Percentiles rank a stretch among this genome's conserved stretches.
Conservation (phyloP, 2,797 vertebrate genomes). For the Crenuchus spilurus region DNA sequence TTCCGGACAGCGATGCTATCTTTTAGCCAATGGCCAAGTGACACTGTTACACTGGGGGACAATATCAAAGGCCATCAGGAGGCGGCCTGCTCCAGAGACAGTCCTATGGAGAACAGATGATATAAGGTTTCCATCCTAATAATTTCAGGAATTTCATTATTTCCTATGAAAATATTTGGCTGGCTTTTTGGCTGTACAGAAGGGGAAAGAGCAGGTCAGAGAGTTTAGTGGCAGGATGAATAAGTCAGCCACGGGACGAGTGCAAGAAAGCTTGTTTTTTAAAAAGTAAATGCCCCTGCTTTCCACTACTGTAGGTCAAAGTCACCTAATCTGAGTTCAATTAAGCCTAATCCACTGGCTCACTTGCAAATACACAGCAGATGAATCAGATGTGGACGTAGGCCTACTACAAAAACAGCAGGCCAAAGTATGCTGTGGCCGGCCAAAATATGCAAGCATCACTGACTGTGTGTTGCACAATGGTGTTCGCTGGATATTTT, state of each 20-base stretch:
- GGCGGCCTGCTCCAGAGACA: constrained; percentile 44
- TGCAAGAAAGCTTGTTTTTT: constrained; percentile 43
- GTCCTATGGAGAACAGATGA: constrained; percentile 64
- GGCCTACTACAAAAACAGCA: constrained; percentile 47
- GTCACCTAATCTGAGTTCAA: constrained; percentile 60
- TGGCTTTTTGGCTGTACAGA: constrained; percentile 61
- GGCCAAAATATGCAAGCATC: constrained; percentile 46
- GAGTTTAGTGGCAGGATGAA: constrained; percentile 45
- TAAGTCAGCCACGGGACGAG: constrained; percentile 38
- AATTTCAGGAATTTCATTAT: constrained; percentile 82
- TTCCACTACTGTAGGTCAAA: constrained; percentile 61
- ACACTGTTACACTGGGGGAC: constrained; percentile 32
- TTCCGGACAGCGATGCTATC: constrained; percentile 4
- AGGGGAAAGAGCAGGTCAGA: constrained; percentile 46
- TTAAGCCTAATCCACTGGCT: constrained; percentile 57
- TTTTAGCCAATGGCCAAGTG: not conserved
- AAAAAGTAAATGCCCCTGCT: constrained; percentile 14
- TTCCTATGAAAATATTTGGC: constrained; percentile 80
- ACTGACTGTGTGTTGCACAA: constrained; percentile 33
- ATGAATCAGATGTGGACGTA: constrained; percentile 52
- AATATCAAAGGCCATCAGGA: constrained; percentile 40
- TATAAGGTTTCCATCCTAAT: constrained; percentile 73
- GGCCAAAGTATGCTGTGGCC: constrained; percentile 42
- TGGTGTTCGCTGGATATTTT: constrained; percentile 3
- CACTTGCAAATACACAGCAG: constrained; percentile 54